Evolutionary conservation across 2,888 invertebrate species (phyloP).

Genomic region (Ecliptopera silaceata): DNA sequence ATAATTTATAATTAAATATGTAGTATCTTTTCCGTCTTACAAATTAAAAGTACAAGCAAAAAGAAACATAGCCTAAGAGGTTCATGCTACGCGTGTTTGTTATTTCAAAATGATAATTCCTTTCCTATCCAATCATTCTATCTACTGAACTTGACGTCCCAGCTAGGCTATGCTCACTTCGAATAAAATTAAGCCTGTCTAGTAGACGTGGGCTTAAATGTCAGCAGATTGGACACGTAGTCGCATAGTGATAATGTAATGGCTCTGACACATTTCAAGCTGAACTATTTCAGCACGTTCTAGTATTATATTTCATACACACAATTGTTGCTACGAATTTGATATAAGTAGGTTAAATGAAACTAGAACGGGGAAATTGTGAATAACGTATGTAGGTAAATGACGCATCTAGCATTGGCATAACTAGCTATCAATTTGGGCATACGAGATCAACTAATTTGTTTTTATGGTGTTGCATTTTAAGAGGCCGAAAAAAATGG

Average conservation of each 20-base stretch:
- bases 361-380: not conserved
- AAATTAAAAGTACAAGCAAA: too few species aligned
- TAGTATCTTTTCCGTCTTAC: too few species aligned
- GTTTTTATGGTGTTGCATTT: too few species aligned
- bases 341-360: not conserved
- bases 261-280: conserved; percentile 1
- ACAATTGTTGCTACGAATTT: not conserved
- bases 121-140: conserved; percentile 2
- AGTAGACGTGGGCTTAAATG: conserved; percentile 9
- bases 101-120: not conserved
- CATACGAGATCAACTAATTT: too few species aligned
- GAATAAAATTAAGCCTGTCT: not conserved
- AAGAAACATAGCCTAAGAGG: too few species aligned
- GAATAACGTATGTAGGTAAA: too few species aligned
- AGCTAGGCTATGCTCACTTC: not conserved
- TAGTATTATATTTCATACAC: not conserved
- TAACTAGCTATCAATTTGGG: too few species aligned
- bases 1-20: too few species aligned
- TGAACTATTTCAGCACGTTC: not conserved
- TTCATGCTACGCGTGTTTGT: too few species aligned
- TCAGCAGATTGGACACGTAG: conserved; percentile 5
- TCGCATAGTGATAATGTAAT: not conserved
- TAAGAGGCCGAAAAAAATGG: too few species aligned
- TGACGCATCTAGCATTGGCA: not conserved
- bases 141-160: not conserved